Percentiles rank a stretch among this genome's conserved stretches.
These are phyloP conservation scores for Mellivora capensis DNA, from an alignment of 2,113 vertebrate genomes.

Conservation along the genomic window DNA sequence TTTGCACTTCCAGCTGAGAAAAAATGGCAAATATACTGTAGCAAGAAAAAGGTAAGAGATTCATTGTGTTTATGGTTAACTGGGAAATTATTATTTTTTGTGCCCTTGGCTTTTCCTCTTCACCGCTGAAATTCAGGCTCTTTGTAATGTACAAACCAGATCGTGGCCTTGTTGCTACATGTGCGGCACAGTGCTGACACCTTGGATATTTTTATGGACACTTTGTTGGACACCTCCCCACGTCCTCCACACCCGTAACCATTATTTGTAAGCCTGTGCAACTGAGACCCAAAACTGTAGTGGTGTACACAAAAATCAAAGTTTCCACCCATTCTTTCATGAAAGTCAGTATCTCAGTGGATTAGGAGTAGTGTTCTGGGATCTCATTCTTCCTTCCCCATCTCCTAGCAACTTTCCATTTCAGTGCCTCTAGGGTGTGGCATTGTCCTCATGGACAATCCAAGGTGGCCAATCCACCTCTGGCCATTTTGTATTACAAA, in stretches of 20 bases:
- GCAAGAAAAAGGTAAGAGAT: slow-evolving; percentile 95
- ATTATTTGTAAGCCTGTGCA: not conserved
- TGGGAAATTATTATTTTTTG: not conserved
- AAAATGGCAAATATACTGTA: slow-evolving; percentile 99
- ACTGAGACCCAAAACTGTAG: not conserved
- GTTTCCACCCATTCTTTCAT: not conserved
- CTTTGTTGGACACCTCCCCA: not conserved
- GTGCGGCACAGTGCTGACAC: not conserved
- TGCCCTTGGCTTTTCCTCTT: not conserved
- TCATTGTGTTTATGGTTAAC: not conserved
- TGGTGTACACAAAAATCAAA: not conserved
- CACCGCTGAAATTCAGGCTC: not conserved
- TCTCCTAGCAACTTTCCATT: not conserved
- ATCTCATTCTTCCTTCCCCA: not conserved
- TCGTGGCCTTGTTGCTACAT: not conserved
- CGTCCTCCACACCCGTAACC: not conserved
- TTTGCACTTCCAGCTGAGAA: slow-evolving; percentile 97
- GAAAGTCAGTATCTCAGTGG: not conserved
- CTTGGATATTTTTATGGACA: not conserved
- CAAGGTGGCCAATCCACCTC: no score
- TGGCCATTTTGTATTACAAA: not conserved
- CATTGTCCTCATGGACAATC: not conserved
- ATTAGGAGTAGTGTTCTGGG: not conserved
- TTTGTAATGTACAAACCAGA: not conserved
- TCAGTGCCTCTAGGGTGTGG: not conserved